Conservation (phyloP, 1,140 invertebrate species). For the Dendrolimus punctatus region DNA sequence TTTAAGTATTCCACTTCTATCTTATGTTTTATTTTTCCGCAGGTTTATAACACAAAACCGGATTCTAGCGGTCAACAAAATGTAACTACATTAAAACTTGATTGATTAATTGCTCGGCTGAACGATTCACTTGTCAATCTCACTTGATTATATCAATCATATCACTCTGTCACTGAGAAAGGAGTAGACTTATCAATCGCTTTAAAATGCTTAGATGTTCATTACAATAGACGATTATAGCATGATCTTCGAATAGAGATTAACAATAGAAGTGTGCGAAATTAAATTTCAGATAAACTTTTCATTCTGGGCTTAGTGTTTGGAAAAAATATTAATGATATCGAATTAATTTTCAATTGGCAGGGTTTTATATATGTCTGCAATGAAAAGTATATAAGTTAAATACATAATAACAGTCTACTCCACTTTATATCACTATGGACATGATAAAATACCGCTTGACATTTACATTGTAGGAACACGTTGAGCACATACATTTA, state of each 20-base stretch:
- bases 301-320: conserved; percentile 44
- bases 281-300: conserved; percentile 25
- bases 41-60: conserved; percentile 73
- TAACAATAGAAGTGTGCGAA: conserved; percentile 13
- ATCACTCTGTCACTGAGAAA: conserved; percentile 51
- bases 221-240: conserved; percentile 28
- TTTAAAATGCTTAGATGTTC: conserved; percentile 42
- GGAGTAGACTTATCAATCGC: conserved; percentile 44
- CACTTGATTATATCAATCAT: conserved; percentile 58
- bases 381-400: conserved; percentile 45
- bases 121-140: conserved; percentile 58
- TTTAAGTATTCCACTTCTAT: conserved; percentile 53
- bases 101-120: conserved; percentile 50
- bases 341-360: conserved; percentile 27
- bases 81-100: conserved; percentile 64
- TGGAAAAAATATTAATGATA: conserved; percentile 14
- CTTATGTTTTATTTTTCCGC: conserved; percentile 70
- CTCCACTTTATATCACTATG: conserved; percentile 23
- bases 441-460: conserved; percentile 15
- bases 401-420: conserved; percentile 16
- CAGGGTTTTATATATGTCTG: conserved; percentile 37
- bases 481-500: conserved; percentile 2
- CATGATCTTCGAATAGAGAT: conserved; percentile 33
- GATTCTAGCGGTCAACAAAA: conserved; percentile 71
- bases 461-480: conserved; percentile 1